Evolutionary conservation across 2,113 vertebrate genomes (phyloP).

Genomic region (Aspidoscelis tigris): DNA sequence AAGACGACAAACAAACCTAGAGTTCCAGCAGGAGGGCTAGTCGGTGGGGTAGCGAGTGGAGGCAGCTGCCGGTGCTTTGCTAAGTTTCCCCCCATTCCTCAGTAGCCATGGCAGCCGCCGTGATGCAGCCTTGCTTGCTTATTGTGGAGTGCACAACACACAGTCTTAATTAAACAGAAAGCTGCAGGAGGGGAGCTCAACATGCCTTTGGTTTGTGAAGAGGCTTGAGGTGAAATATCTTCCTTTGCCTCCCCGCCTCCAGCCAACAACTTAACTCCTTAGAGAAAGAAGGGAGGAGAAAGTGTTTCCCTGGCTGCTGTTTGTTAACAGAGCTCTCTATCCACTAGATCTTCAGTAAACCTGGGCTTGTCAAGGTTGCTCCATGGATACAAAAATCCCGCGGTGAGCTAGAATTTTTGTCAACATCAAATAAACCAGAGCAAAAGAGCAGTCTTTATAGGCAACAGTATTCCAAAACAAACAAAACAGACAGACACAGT

Average conservation of each 20-base stretch:
- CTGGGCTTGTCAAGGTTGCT: neutral
- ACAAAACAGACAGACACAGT: neutral
- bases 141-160: neutral
- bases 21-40: accelerated
- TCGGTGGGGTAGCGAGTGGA: neutral
- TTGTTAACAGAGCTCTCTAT: neutral
- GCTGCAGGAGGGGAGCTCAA: neutral
- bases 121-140: neutral
- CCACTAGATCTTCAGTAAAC: neutral
- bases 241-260: neutral
- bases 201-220: slow-evolving; percentile 5
- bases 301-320: neutral
- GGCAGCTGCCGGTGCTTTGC: neutral
- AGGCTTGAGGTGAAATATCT: neutral
- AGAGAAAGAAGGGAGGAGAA: neutral
- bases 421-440: neutral
- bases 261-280: accelerated
- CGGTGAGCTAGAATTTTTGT: neutral
- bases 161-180: slow-evolving; percentile 2
- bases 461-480: neutral
- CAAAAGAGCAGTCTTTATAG: neutral
- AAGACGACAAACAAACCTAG: neutral
- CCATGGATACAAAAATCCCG: neutral
- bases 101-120: neutral
- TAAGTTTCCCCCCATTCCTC: neutral